Conservation (phyloP, 2,113 vertebrate genomes). For the Hippocampus comes region DNA sequence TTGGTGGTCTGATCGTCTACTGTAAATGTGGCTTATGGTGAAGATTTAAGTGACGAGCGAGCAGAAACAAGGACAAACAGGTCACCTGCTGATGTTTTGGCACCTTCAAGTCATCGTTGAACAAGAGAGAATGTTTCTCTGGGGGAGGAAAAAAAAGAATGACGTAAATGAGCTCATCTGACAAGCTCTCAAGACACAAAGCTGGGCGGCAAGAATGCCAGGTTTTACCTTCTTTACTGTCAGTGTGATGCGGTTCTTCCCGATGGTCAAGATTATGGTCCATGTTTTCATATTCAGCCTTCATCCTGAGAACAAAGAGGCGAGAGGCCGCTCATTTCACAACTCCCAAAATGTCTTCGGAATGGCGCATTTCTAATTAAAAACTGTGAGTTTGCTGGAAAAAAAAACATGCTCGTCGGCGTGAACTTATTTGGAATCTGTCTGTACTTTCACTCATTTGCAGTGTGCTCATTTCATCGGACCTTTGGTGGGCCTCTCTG, state of each 20-base stretch:
- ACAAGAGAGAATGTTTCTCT: conserved; percentile 54
- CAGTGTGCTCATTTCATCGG: conserved; percentile 4
- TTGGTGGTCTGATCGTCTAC: too few species aligned
- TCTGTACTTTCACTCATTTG: too few species aligned
- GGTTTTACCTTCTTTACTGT: conserved; percentile 77
- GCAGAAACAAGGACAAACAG: background rate
- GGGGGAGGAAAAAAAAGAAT: conserved; percentile 15
- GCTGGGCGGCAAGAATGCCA: background rate
- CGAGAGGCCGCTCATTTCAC: background rate
- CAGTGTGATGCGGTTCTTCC: conserved; percentile 74
- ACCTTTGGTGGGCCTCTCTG: conserved; percentile 67
- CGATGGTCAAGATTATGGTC: conserved; percentile 83
- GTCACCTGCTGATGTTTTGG: conserved; percentile 59
- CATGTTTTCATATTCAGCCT: conserved; percentile 76
- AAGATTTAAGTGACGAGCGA: background rate
- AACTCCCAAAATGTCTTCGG: background rate
- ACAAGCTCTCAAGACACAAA: background rate
- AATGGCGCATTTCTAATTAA: background rate
- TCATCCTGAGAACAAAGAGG: conserved; percentile 70
- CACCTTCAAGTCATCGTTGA: conserved; percentile 47
- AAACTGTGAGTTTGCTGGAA: background rate
- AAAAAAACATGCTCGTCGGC: background rate
- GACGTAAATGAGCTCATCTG: background rate
- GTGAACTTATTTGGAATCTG: background rate
- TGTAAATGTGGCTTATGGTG: too few species aligned